Base-by-base conservation (phyloP, 2,888 invertebrate species). In the Branchinecta sandiegonensis region DNA sequence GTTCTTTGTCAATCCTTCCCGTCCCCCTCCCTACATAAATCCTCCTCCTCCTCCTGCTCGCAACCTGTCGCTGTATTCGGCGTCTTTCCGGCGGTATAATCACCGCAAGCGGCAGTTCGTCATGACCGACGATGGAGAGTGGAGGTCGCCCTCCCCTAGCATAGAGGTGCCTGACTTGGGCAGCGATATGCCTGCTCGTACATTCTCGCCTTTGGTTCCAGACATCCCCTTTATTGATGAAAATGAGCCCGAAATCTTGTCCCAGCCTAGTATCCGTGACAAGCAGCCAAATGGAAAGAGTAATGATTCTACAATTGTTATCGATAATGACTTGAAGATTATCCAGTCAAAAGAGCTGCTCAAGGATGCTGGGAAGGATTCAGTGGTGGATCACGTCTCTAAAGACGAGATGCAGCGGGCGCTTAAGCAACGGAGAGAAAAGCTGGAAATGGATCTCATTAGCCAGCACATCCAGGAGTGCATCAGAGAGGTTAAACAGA, bases 61-160 rank as follows among this genome's bases (percentile, higher is more conserved):
- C 8, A 9, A n/a, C 8, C 63, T 56, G 63, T n/a, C 23, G n/a
- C n/a, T n/a, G 11, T 56, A 56, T 56, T 56, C 63, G 23, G 23
- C n/a, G 10, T 56, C 63, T 9, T 56, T 56, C 23, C 63, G 63
- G 23, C 63, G 63, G n/a, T 56, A 56, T 23, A 56, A 56, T 23
- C n/a, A 56, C 23, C n/a, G 63, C 8, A 56, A 56, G 23, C n/a
- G 23, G n/a, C 63, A 56, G 63, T 56, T 56, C 23, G 63, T 56
- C n/a, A 56, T 56, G 63, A 23, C 63, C 23, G 63, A 56, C n/a
- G 23, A 23, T 56, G 23, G 63, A 17, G 63, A 56, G 9, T 56
- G 63, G 63, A 56, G 63, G 23, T 56, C 63, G n/a, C 63, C 63
- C n/a, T 56, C 63, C 10, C 63, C 63, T 56, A 56, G 63, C 23